Base-by-base conservation (phyloP, 1,140 invertebrate species). In the Anastatus disparis region DNA sequence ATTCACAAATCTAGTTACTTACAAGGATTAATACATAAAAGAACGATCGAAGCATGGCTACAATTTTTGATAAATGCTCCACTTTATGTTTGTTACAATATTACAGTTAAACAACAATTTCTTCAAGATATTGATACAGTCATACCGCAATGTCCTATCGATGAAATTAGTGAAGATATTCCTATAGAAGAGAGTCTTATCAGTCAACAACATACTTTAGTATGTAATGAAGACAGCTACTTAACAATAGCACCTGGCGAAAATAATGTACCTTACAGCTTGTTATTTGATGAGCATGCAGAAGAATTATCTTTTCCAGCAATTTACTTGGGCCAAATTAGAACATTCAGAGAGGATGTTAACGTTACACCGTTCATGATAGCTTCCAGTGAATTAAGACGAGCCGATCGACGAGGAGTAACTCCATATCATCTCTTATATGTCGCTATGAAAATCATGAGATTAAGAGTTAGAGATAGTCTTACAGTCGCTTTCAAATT, bases 291-390 rank as follows among this genome's bases (percentile, higher is more conserved):
- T 58, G 70, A 74, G 62, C 64, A 79, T 75, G 76, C 76, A 26
- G 81, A 83, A 75, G 81, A 83, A 73, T 64, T 83, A 27, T 81
- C 82, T 8, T 83, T 84, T 77, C 81, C 81, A 17, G 3, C 46
- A 29, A 83, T 85, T 62, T 83, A 82, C 53, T 59, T 75, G 1
- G 81, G 82, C 40, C 71, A 81, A 59, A 77, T 77, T 65, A 44
- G 81, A 53, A 69, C 20, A 17, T 84, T 78, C 55, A 67, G 69
- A 74, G 78, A 79, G 50, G 65, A 61, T 29, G 63, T 65, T 44
- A 55, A 2, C 12, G 74, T 76, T 0, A 78, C 76, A 6, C 66
- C 61, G 20, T 74, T 62, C 35, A 75, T 70, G 70, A 78, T 76
- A 35, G 71, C 72, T 1, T 65, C 70, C 1, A 78, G 75, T 73